A percentile compares a stretch with the other conserved stretches of the same genome.
phyloP scores from a whole-genome alignment of 1,140 invertebrate species.

The Pissodes strobi region DNA sequence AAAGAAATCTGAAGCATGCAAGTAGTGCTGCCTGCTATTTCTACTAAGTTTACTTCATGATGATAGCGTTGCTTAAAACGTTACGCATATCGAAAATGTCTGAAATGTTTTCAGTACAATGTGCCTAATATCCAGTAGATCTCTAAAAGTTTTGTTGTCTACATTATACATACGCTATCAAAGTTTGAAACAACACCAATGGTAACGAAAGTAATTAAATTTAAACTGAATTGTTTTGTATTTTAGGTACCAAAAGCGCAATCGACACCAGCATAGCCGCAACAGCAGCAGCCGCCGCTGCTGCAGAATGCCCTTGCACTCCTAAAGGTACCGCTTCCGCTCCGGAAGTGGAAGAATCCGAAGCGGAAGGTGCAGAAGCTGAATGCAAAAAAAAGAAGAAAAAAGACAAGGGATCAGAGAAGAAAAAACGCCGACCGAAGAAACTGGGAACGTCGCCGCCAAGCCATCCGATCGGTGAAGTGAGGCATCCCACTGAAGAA shows the following conservation, averaged over 20 bases:
- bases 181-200: too few species aligned
- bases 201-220: too few species aligned
- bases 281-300: neutral
- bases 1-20: too few species aligned
- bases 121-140: too few species aligned
- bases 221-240: too few species aligned
- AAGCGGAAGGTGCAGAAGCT: slow-evolving; percentile 2
- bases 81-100: too few species aligned
- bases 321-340: slow-evolving; percentile 21
- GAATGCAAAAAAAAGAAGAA: slow-evolving; percentile 9
- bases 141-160: too few species aligned
- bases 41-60: too few species aligned
- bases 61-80: too few species aligned
- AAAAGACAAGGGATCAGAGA: slow-evolving; percentile 11
- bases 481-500: slow-evolving; percentile 27
- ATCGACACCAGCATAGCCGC: slow-evolving; percentile 27
- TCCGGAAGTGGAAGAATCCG: slow-evolving; percentile 29
- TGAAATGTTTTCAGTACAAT: too few species aligned
- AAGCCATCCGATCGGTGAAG: slow-evolving; percentile 26
- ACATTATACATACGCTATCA: too few species aligned
- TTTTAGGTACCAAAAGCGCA: slow-evolving; percentile 34
- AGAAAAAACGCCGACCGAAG: slow-evolving; percentile 28
- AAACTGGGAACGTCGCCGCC: slow-evolving; percentile 35
- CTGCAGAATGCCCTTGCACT: slow-evolving; percentile 10
- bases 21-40: too few species aligned